Evolutionary conservation across 2,888 invertebrate species (phyloP).

Genomic region (Netelia melanura): DNA sequence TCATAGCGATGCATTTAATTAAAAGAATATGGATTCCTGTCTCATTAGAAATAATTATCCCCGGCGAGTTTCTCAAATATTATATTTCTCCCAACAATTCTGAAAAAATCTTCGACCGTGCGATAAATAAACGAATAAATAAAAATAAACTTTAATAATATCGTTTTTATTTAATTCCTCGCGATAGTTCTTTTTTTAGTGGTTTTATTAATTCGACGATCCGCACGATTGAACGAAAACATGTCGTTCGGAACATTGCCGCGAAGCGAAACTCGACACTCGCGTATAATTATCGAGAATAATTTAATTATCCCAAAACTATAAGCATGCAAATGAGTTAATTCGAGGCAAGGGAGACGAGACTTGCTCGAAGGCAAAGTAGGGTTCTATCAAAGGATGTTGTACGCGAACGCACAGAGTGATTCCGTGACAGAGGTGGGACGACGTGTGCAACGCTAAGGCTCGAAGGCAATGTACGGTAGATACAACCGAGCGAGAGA

Average conservation of each 20-base stretch:
- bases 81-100: background rate
- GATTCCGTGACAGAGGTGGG: conserved; percentile 2
- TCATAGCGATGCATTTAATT: background rate
- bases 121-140: background rate
- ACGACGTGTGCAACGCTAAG: background rate
- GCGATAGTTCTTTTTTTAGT: background rate
- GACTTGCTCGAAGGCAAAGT: conserved; percentile 1
- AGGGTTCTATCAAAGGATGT: conserved; percentile 2
- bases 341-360: conserved; percentile 2
- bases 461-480: background rate
- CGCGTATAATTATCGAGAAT: conserved; percentile 28
- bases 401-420: background rate
- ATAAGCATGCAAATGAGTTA: conserved; percentile 48
- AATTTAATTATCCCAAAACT: conserved; percentile 44
- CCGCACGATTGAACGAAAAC: background rate
- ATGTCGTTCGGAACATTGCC: background rate
- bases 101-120: background rate
- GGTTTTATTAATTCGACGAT: background rate
- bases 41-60: background rate
- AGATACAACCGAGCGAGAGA: background rate
- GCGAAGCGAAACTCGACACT: background rate
- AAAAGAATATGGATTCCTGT: background rate
- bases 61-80: background rate
- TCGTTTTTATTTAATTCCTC: background rate
- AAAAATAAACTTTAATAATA: background rate